Percentiles rank a stretch among this genome's conserved stretches.
These are phyloP conservation scores for Gobio occitaniae DNA, from an alignment of 2,797 vertebrate species.

Conservation along the genomic window DNA sequence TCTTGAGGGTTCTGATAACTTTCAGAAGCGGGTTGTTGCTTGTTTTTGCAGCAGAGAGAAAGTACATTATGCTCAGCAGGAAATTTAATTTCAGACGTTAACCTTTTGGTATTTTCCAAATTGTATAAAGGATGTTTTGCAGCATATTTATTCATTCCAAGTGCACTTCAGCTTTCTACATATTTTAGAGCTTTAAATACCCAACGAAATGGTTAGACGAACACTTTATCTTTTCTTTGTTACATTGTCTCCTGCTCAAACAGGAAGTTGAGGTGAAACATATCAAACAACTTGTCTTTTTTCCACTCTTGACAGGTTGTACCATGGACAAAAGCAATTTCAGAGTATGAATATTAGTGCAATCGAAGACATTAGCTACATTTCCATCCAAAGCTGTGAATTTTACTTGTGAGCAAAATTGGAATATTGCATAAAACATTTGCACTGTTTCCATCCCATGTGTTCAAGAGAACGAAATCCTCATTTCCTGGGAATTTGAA, in stretches of 20 bases:
- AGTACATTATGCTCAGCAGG: not conserved
- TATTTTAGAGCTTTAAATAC: not conserved
- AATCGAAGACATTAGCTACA: not conserved
- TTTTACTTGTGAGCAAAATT: not conserved
- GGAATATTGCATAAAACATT: not conserved
- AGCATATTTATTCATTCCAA: not conserved
- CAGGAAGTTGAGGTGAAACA: not conserved
- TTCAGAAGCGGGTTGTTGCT: not conserved
- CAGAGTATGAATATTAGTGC: not conserved
- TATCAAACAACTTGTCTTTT: not conserved
- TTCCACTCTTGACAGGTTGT: not conserved
- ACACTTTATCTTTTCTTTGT: not conserved
- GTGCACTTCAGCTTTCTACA: not conserved
- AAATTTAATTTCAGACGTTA: slow-evolving; percentile 1
- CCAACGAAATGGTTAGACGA: not conserved
- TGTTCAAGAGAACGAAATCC: not conserved
- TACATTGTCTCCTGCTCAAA: slow-evolving; percentile 9
- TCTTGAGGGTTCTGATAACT: slow-evolving; percentile 2
- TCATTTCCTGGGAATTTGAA: not conserved
- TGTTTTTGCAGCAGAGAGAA: not conserved
- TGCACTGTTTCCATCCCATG: not conserved
- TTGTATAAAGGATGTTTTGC: not conserved
- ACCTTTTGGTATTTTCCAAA: not conserved
- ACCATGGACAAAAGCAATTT: not conserved
- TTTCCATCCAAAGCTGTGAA: not conserved